These are phyloP conservation scores for Phylloscopus collybita DNA, from an alignment of 2,797 vertebrate species.

Conservation along the genomic window DNA sequence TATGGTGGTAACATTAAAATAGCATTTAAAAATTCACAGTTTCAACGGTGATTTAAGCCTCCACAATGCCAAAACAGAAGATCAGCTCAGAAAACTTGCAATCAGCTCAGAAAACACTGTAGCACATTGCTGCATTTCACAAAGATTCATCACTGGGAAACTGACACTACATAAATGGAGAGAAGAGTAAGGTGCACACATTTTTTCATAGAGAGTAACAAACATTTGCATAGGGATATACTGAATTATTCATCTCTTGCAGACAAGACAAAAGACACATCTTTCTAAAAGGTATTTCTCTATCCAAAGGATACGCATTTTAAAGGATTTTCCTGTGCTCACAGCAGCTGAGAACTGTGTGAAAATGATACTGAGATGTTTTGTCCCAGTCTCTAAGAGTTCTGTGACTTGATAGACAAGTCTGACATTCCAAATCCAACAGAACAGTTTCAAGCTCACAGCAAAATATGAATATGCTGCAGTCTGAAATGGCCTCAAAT, in stretches of 20 bases:
- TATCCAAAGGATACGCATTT: background rate
- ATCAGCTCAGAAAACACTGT: background rate
- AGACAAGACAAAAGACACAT: slow-evolving; percentile 8
- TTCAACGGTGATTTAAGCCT: slow-evolving; percentile 27
- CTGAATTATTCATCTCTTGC: background rate
- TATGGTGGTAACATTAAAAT: background rate
- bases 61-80: slow-evolving; percentile 18
- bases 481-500: background rate
- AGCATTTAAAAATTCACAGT: background rate
- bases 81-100: background rate
- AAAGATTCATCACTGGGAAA: slow-evolving; percentile 12
- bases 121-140: background rate
- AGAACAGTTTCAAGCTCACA: background rate
- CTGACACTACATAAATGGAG: background rate
- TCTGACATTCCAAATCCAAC: slow-evolving; percentile 5
- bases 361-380: background rate
- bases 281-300: background rate
- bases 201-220: background rate
- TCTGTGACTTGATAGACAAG: background rate
- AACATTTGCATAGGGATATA: slow-evolving; percentile 21
- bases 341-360: background rate
- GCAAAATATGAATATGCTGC: background rate
- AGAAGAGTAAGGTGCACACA: background rate
- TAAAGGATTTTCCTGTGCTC: background rate
- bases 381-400: background rate